phyloP scores from a whole-genome alignment of 2,797 vertebrate genomes.

The Oreortyx pictus region DNA sequence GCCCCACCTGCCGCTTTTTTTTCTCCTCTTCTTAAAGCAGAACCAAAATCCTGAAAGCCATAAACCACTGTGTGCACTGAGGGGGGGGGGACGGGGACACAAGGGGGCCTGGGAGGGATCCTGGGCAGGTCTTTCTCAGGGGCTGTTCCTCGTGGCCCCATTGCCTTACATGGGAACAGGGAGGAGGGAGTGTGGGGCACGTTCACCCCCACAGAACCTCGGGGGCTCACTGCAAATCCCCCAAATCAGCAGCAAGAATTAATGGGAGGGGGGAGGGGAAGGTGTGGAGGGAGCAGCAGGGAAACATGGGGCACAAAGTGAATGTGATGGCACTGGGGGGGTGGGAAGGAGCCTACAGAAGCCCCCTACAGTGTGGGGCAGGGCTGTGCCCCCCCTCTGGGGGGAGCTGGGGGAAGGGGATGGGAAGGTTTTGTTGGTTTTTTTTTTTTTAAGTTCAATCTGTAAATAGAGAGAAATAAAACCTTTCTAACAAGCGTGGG shows the following conservation, averaged over 20 bases:
- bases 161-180: not conserved
- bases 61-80: not conserved
- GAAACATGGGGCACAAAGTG: not conserved
- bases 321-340: not conserved
- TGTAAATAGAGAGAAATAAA: conserved; percentile 76
- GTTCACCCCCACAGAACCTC: fast-evolving
- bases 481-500: conserved; percentile 24
- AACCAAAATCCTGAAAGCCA: conserved; percentile 18
- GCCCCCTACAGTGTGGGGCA: not conserved
- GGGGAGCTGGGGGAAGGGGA: not conserved
- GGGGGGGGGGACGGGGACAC: no score
- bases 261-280: fast-evolving
- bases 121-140: not conserved
- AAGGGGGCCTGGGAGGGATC: not conserved
- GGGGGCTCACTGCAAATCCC: not conserved
- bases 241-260: not conserved
- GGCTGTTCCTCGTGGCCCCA: not conserved
- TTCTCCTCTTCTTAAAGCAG: not conserved
- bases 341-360: no score
- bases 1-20: not conserved
- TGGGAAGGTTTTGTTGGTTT: not conserved
- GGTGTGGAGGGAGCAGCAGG: not conserved
- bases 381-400: not conserved
- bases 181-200: not conserved
- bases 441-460: not conserved